Conservation (phyloP, 2,888 invertebrate species). For the Catocala sponsa region DNA sequence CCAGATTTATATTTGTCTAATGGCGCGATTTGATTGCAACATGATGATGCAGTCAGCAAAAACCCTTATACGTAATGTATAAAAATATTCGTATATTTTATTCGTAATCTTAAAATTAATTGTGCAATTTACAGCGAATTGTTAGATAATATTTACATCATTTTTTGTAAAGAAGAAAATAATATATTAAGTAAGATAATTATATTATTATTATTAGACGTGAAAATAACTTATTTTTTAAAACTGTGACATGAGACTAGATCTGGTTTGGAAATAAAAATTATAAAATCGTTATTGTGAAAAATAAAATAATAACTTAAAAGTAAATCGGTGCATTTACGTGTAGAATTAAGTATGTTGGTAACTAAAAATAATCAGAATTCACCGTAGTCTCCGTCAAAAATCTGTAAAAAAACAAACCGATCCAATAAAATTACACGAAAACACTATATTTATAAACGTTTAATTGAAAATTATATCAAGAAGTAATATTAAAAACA, state of each 20-base stretch:
- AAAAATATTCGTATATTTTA: background rate
- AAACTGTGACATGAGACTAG: conserved; percentile 87
- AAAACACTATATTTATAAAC: background rate
- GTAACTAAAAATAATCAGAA: conserved; percentile 65
- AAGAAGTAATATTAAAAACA: background rate
- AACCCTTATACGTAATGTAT: too few species aligned
- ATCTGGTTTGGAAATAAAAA: conserved; percentile 79
- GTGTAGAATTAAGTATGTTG: conserved; percentile 53
- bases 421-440: conserved; percentile 37
- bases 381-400: conserved; percentile 64
- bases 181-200: conserved; percentile 46
- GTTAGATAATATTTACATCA: conserved; percentile 51
- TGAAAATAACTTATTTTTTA: conserved; percentile 79
- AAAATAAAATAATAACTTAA: conserved; percentile 44
- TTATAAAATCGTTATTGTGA: conserved; percentile 51
- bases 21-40: too few species aligned
- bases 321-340: conserved; percentile 49
- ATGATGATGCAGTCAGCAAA: too few species aligned
- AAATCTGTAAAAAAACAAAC: conserved; percentile 75
- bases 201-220: conserved; percentile 50
- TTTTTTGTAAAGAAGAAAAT: conserved; percentile 42
- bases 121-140: conserved; percentile 58
- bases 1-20: too few species aligned
- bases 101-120: conserved; percentile 35
- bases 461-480: background rate